phyloP scores from a whole-genome alignment of 2,113 vertebrate species.

The Girardinichthys multiradiatus region DNA sequence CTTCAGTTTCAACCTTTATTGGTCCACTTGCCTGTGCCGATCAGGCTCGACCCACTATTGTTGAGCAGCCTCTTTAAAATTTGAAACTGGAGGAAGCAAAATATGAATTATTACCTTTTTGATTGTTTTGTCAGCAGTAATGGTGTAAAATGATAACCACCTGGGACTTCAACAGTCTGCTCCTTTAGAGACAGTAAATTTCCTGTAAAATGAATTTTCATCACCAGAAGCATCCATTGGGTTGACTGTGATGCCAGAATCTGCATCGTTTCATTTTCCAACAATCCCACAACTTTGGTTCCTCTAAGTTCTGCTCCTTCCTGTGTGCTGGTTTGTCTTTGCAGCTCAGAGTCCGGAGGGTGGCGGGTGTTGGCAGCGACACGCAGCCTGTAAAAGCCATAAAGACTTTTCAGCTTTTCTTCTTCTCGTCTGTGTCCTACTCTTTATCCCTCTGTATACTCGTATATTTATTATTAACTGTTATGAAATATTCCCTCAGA shows the following conservation, averaged over 20 bases:
- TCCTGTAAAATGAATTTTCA: background rate
- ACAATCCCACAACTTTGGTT: constrained; percentile 30
- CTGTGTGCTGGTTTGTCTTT: background rate
- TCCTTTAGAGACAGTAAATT: background rate
- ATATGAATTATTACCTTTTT: background rate
- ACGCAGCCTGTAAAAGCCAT: constrained; percentile 71
- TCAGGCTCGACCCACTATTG: background rate
- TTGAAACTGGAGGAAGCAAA: background rate
- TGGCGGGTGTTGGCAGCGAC: constrained; percentile 32
- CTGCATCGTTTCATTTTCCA: constrained; percentile 24
- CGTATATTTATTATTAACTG: constrained; percentile 79
- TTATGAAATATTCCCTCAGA: constrained; percentile 71
- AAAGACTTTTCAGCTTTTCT: constrained; percentile 60
- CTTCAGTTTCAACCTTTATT: too few relatives aligned
- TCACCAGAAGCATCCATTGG: background rate
- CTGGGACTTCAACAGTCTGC: background rate
- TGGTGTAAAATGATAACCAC: too few relatives aligned
- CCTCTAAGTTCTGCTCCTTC: background rate
- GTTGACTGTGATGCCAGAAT: background rate
- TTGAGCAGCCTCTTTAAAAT: background rate
- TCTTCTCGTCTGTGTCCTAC: constrained; percentile 28
- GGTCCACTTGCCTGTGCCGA: too few relatives aligned
- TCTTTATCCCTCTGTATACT: constrained; percentile 65
- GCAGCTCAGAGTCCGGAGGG: constrained; percentile 18
- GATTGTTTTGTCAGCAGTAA: background rate